These are phyloP conservation scores for Sorex fumeus DNA, from an alignment of 2,113 vertebrate genomes.

Conservation along the genomic window DNA sequence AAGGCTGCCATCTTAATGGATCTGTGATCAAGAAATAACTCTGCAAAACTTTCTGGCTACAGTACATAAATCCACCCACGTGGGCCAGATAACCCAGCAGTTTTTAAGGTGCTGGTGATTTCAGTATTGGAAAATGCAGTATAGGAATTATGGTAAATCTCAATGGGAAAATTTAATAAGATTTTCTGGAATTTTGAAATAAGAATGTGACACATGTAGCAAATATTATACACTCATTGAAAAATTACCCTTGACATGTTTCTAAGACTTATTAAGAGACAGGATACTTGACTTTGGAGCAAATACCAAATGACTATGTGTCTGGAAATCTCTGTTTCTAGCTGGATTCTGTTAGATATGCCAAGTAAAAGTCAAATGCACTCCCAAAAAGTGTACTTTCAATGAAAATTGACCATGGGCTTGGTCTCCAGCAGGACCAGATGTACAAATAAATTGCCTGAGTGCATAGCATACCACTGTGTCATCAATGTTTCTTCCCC, in stretches of 20 bases:
- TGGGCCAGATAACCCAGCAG: background rate
- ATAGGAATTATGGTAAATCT: background rate
- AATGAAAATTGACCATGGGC: background rate
- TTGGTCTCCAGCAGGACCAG: background rate
- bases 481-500: background rate
- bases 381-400: background rate
- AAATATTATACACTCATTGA: background rate
- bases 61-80: background rate
- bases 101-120: background rate
- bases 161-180: background rate
- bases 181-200: background rate
- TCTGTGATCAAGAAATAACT: background rate
- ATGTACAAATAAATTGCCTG: background rate
- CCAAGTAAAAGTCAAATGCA: conserved; percentile 9
- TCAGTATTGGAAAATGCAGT: background rate
- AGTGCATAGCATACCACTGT: background rate
- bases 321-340: background rate
- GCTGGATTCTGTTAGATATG: background rate
- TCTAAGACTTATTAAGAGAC: background rate
- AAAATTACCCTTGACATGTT: background rate
- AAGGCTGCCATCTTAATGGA: background rate
- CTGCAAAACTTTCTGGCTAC: background rate
- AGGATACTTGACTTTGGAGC: background rate
- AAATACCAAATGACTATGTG: background rate
- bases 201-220: background rate